Conservation (phyloP, 2,888 invertebrate species). For the Cordilura impudica region DNA sequence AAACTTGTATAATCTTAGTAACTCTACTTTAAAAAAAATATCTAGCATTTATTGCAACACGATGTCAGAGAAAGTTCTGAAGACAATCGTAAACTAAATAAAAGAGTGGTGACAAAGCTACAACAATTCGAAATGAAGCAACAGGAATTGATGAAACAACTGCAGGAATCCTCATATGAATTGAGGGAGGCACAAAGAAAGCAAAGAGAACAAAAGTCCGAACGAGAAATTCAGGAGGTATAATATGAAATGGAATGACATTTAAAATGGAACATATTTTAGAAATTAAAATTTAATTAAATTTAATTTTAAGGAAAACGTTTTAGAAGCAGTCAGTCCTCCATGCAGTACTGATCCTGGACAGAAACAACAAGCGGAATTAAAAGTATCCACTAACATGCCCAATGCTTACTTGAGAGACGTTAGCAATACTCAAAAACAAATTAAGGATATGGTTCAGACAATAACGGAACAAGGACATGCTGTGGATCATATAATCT, state of each 20-base stretch:
- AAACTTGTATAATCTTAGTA: neutral
- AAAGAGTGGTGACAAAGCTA: slow-evolving; percentile 70
- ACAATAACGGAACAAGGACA: slow-evolving; percentile 65
- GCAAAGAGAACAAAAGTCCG: neutral
- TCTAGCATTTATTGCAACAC: slow-evolving; percentile 65
- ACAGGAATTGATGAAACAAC: slow-evolving; percentile 68
- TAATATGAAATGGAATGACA: neutral
- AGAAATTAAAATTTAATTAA: neutral
- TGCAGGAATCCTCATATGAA: slow-evolving; percentile 64
- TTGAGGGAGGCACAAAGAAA: slow-evolving; percentile 14
- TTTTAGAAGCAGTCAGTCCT: too few species aligned
- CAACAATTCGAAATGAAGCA: slow-evolving; percentile 72
- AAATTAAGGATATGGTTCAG: slow-evolving; percentile 55
- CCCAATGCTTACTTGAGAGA: too few species aligned
- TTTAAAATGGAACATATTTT: too few species aligned
- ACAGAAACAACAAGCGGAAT: too few species aligned
- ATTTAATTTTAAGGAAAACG: slow-evolving; percentile 11
- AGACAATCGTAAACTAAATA: slow-evolving; percentile 66
- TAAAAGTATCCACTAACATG: too few species aligned
- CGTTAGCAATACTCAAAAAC: slow-evolving; percentile 45
- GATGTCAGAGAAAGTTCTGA: slow-evolving; percentile 57
- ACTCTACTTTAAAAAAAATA: neutral
- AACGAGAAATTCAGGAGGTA: slow-evolving; percentile 14
- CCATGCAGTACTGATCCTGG: too few species aligned
- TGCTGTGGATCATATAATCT: slow-evolving; percentile 69